A percentile compares a stretch with the other conserved stretches of the same genome.
Evolutionary conservation across 2,113 vertebrate genomes (phyloP).

Genomic region (Rhinichthys klamathensis): DNA sequence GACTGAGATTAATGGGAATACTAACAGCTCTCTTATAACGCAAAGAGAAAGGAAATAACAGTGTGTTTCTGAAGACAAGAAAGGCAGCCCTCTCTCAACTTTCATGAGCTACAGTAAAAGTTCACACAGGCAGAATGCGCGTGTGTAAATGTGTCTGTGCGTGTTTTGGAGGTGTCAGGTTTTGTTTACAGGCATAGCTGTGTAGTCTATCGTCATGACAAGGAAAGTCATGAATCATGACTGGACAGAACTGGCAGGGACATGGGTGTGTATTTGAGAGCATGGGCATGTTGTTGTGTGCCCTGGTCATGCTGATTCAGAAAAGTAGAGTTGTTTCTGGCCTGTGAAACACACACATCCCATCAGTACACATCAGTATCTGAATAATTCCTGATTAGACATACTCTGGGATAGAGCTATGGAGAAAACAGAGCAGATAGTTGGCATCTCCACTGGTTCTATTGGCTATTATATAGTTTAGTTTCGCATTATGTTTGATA

Average conservation of each 20-base stretch:
- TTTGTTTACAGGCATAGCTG: conserved; percentile 39
- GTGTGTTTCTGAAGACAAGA: background rate
- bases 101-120: conserved; percentile 8
- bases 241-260: conserved; percentile 18
- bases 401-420: background rate
- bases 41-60: background rate
- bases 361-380: background rate
- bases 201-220: conserved; percentile 23
- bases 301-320: background rate
- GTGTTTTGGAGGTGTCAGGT: conserved; percentile 25
- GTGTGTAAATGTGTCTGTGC: conserved; percentile 10
- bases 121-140: conserved; percentile 18
- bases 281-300: background rate
- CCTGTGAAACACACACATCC: background rate
- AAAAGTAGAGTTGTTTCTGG: background rate
- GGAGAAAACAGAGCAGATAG: background rate
- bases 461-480: background rate
- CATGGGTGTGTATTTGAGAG: conserved; percentile 12
- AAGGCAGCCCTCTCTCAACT: background rate
- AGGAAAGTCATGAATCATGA: conserved; percentile 61
- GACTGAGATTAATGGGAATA: background rate
- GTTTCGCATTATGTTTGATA: background rate
- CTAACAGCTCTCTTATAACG: too few relatives aligned
- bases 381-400: background rate
- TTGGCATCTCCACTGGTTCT: background rate